Evolutionary conservation across 2,113 vertebrate genomes (phyloP), one percentile per base, ranked within the genome.

Genomic region (Catharus minimus): DNA sequence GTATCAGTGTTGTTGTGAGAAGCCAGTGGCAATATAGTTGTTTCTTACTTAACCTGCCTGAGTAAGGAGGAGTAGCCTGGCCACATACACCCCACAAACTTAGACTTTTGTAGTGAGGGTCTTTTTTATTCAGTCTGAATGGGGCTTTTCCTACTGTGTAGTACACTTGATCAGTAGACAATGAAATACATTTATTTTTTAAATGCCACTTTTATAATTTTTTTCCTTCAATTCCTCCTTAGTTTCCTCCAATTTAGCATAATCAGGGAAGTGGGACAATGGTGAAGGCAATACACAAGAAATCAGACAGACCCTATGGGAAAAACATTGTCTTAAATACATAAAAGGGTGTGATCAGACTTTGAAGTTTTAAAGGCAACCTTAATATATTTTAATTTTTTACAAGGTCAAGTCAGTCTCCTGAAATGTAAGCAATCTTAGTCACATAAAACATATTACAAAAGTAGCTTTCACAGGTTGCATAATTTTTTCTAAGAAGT

Each of bases 21-120:
- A 66, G 11, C 1, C n/a, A 41, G 22, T 10, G 53, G 32, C 47
- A 74, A 19, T 30, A 7, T 5, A 33, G 24, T 15, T 24, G 7
- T 60, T 8, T 36, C 21, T 61, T 33, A 5, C 23, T 74, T 21
- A 46, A 10, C 32, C 24, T 49, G 13, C 23, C 24, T 15, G 15
- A 26, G 49, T 27, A 67, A 16, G 5, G 49, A 20, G 28, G 13
- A 16, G 10, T 15, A 20, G n/a, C n/a, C 17, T 7, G 11, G 44
- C 28, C 32, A 17, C 8, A 1, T 5, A 5, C 14, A 24, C 15
- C 15, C 43, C 64, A 10, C 3, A 3, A 12, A 15, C 7, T 16
- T n/a, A 8, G 23, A 18, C 12, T 57, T 61, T 11, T 33, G 9
- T 38, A 17, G 19, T 67, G 47, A 32, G 24, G 53, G 17, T 49